Evolutionary conservation across 2,888 invertebrate species (phyloP).

Genomic region (Himalopsyche tibetana): DNA sequence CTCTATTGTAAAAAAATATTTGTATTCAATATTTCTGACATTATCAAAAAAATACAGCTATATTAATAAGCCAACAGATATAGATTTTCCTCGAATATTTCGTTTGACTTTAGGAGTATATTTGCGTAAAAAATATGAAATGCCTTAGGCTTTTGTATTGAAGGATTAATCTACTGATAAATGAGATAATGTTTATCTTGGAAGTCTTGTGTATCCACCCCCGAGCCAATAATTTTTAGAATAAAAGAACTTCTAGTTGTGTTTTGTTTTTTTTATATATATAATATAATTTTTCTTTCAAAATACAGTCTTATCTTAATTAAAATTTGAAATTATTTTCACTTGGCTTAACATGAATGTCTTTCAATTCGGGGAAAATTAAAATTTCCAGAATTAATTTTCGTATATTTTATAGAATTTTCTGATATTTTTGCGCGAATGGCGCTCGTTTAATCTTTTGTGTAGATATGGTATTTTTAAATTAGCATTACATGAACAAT

Average conservation of each 20-base stretch:
- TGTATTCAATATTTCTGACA: no score
- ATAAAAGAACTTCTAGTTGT: neutral
- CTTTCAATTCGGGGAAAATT: neutral
- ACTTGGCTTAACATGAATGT: neutral
- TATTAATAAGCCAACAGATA: no score
- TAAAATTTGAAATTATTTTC: conserved; percentile 5
- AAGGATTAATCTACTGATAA: neutral
- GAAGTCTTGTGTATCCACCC: neutral
- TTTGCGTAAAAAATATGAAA: neutral
- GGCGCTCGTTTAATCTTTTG: no score
- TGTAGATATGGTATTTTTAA: no score
- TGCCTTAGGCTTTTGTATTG: neutral
- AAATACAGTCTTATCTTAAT: conserved; percentile 12
- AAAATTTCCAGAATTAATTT: neutral
- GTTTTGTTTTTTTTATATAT: neutral
- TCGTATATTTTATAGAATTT: neutral
- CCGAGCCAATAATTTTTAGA: neutral
- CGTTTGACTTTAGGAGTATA: no score
- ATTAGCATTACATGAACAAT: no score
- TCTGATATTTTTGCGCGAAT: no score
- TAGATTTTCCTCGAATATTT: no score
- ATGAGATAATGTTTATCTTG: neutral
- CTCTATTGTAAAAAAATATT: no score
- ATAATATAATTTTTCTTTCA: neutral
- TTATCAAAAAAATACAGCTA: no score